Conservation (phyloP, 2,113 vertebrate species). For the Phodopus roborovskii region DNA sequence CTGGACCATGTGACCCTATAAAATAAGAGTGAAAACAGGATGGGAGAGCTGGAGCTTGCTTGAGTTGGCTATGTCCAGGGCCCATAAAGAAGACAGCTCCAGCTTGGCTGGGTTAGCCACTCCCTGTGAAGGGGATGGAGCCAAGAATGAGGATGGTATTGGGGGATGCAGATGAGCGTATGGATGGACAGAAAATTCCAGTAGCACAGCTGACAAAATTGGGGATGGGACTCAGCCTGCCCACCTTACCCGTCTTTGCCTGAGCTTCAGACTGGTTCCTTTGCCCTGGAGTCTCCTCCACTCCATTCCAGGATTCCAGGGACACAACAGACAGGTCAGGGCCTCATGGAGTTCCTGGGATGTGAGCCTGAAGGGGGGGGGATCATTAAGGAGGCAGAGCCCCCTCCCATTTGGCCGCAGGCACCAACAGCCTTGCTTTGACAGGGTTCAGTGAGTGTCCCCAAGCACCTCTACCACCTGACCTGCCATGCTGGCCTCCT, state of each 20-base stretch:
- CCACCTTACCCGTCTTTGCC: neutral
- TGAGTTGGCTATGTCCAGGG: neutral
- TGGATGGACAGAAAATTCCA: neutral
- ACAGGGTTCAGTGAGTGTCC: slow-evolving; percentile 9
- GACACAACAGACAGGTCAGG: neutral
- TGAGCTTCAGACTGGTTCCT: neutral
- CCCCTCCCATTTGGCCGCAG: neutral
- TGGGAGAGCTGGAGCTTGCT: neutral
- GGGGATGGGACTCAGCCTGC: neutral
- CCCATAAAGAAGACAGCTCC: neutral
- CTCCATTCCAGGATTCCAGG: neutral
- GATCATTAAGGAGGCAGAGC: neutral
- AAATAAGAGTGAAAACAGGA: neutral
- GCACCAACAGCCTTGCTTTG: neutral
- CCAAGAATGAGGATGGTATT: neutral
- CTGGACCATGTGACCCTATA: neutral
- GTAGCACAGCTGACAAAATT: neutral
- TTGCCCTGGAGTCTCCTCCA: neutral
- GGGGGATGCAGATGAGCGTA: neutral
- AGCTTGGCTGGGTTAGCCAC: neutral
- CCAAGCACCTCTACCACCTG: neutral
- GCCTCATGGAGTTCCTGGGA: neutral
- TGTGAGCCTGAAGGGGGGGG: neutral
- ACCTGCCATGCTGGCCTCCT: neutral
- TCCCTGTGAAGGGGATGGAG: neutral